phyloP scores from a whole-genome alignment of 2,888 invertebrate species.

The Ormyrus labotus region DNA sequence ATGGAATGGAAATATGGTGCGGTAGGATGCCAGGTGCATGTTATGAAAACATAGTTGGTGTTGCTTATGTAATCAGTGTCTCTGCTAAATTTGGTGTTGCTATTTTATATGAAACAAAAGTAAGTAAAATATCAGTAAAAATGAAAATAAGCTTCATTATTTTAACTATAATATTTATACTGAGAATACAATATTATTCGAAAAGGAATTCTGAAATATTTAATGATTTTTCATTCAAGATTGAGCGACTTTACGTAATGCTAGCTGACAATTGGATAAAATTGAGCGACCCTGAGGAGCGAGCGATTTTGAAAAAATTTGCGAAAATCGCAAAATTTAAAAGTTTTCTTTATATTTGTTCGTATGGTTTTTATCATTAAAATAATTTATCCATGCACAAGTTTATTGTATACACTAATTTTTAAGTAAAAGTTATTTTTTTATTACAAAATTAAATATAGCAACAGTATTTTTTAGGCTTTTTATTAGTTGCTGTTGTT shows the following conservation, averaged over 20 bases:
- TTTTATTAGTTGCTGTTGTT: too few species aligned
- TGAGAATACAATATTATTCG: neutral
- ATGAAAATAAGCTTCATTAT: neutral
- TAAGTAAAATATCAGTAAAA: neutral
- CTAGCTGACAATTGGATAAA: slow-evolving; percentile 1
- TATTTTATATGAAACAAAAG: neutral
- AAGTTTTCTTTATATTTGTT: too few species aligned
- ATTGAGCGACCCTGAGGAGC: slow-evolving; percentile 2
- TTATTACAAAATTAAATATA: too few species aligned
- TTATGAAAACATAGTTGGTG: slow-evolving; percentile 14
- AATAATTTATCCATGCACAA: too few species aligned
- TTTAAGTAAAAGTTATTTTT: too few species aligned
- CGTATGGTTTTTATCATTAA: too few species aligned
- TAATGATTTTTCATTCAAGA: neutral
- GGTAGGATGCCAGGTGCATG: slow-evolving; percentile 4
- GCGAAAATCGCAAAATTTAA: neutral
- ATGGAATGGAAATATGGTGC: slow-evolving; percentile 17
- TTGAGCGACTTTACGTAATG: neutral
- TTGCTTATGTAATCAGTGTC: neutral
- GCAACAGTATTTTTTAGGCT: too few species aligned
- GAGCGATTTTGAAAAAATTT: neutral
- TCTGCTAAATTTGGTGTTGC: slow-evolving; percentile 10
- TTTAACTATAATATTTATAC: neutral
- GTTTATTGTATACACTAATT: too few species aligned
- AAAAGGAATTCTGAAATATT: neutral